phyloP scores from a whole-genome alignment of 1,140 invertebrate genomes.

The Eueides isabella region DNA sequence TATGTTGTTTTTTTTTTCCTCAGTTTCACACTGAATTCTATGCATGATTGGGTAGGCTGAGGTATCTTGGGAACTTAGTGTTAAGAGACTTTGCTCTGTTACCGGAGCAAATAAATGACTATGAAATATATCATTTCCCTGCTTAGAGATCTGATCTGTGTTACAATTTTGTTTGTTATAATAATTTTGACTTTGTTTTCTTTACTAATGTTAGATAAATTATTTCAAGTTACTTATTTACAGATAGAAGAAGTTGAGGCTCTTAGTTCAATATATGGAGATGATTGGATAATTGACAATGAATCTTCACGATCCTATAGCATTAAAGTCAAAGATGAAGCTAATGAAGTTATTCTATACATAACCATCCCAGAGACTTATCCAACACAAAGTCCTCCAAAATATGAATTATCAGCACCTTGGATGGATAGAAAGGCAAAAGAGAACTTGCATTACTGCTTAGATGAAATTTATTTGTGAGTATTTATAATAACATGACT shows the following conservation, averaged over 20 bases:
- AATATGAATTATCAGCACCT: slow-evolving; percentile 88
- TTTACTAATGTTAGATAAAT: too few relatives aligned
- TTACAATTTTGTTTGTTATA: too few relatives aligned
- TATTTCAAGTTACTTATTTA: background rate
- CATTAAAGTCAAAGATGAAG: slow-evolving; percentile 81
- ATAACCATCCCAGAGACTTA: slow-evolving; percentile 85
- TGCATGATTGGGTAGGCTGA: too few relatives aligned
- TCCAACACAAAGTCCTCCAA: slow-evolving; percentile 85
- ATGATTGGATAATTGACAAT: slow-evolving; percentile 86
- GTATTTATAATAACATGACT: slow-evolving; percentile 49
- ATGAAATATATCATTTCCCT: too few relatives aligned
- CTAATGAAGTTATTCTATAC: slow-evolving; percentile 82
- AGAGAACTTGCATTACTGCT: slow-evolving; percentile 78
- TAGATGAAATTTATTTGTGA: slow-evolving; percentile 88
- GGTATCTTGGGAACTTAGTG: too few relatives aligned
- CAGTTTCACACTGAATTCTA: too few relatives aligned
- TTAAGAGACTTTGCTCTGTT: too few relatives aligned
- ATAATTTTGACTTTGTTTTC: too few relatives aligned
- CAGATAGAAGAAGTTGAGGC: slow-evolving; percentile 89
- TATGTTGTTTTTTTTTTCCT: too few relatives aligned
- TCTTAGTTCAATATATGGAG: slow-evolving; percentile 88
- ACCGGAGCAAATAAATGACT: too few relatives aligned
- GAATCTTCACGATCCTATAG: slow-evolving; percentile 82
- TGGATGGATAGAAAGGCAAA: slow-evolving; percentile 85
- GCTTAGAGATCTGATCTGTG: too few relatives aligned